A percentile compares a stretch with the other conserved stretches of the same genome.
Evolutionary conservation across 2,797 vertebrate genomes (phyloP).

Genomic region (Sebastes reedi): DNA sequence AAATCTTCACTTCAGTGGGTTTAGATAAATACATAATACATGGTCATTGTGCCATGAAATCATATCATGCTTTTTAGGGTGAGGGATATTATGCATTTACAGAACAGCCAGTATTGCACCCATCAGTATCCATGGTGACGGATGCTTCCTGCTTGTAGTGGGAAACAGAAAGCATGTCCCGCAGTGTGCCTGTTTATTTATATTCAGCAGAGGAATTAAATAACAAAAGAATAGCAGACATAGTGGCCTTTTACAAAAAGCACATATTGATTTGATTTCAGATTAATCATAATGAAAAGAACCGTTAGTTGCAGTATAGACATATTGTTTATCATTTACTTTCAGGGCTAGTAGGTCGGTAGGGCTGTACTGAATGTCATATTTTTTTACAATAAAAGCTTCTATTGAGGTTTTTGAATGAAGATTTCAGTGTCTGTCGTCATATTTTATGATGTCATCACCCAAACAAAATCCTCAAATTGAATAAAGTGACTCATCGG

Average conservation of each 20-base stretch:
- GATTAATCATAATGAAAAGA: background rate
- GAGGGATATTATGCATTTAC: background rate
- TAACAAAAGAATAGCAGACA: background rate
- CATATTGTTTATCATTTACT: background rate
- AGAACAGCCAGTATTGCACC: background rate
- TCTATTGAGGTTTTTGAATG: no score
- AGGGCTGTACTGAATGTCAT: background rate
- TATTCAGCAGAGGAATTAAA: background rate
- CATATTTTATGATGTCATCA: no score
- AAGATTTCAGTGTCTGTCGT: no score
- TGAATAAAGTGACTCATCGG: no score
- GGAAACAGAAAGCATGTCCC: background rate
- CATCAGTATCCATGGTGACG: constrained; percentile 24
- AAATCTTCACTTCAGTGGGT: background rate
- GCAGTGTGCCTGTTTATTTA: constrained; percentile 2
- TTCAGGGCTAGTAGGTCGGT: background rate
- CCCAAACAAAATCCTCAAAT: no score
- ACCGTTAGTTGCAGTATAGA: accelerated
- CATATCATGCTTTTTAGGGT: background rate
- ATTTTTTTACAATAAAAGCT: no score
- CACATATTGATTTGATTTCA: background rate
- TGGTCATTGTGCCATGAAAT: background rate
- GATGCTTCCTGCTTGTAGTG: background rate
- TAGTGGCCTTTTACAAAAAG: background rate
- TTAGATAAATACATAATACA: background rate